Evolutionary conservation across 2,888 invertebrate genomes (phyloP).

Genomic region (Acleris emargana): DNA sequence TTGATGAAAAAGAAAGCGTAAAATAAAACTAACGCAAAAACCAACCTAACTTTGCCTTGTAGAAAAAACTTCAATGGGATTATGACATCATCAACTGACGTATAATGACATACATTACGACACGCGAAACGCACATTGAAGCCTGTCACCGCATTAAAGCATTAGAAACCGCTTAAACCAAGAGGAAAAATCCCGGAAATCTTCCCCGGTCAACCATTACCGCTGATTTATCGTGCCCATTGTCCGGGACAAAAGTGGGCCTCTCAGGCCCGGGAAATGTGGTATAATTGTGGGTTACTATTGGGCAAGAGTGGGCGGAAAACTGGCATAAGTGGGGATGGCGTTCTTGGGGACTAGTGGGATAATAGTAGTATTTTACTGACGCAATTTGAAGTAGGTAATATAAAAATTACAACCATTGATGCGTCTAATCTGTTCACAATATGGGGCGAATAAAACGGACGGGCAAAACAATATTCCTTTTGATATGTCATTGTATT

Average conservation of each 20-base stretch:
- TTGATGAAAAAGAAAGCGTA: too few species aligned
- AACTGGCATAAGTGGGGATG: constrained; percentile 7
- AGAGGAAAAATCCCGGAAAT: constrained; percentile 24
- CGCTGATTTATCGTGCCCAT: constrained; percentile 33
- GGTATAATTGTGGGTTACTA: constrained; percentile 31
- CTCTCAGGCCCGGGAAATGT: constrained; percentile 29
- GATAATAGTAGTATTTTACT: too few species aligned
- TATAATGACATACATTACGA: background rate
- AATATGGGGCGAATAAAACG: too few species aligned
- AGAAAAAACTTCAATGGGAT: too few species aligned
- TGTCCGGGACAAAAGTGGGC: constrained; percentile 35
- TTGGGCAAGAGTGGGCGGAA: constrained; percentile 29
- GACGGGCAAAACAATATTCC: too few species aligned
- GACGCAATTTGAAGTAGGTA: too few species aligned
- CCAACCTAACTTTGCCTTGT: too few species aligned
- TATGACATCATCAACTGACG: background rate
- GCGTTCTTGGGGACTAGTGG: too few species aligned
- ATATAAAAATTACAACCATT: too few species aligned
- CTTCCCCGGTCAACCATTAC: constrained; percentile 29
- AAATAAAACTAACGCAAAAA: too few species aligned
- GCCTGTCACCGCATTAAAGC: constrained; percentile 24
- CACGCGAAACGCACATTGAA: constrained; percentile 15
- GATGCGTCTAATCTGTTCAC: too few species aligned
- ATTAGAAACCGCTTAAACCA: constrained; percentile 34
- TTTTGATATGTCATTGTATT: too few species aligned